Conservation (phyloP, 2,888 invertebrate genomes). For the Laothoe populi region DNA sequence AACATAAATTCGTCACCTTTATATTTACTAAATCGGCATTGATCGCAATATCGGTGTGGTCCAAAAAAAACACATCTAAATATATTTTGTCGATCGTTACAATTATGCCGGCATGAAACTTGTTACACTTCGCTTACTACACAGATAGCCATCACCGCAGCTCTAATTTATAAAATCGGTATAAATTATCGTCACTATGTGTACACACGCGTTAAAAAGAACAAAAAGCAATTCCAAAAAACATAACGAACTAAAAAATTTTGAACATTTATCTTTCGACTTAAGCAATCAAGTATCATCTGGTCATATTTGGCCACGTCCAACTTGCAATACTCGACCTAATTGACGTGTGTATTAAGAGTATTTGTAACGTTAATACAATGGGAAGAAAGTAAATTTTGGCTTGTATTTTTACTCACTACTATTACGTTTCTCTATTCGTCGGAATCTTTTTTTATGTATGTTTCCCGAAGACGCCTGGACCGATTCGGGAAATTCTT, state of each 20-base stretch:
- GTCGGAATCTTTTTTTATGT: too few relatives aligned
- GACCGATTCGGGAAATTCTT: too few relatives aligned
- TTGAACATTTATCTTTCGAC: neutral
- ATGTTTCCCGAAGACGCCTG: too few relatives aligned
- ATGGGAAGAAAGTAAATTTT: too few relatives aligned
- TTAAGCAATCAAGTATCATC: too few relatives aligned
- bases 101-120: constrained; percentile 6
- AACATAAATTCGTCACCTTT: too few relatives aligned
- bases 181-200: neutral
- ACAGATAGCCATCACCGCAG: neutral
- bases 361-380: too few relatives aligned
- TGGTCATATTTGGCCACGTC: too few relatives aligned
- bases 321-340: too few relatives aligned
- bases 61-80: neutral
- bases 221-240: neutral
- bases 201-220: neutral
- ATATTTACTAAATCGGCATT: neutral
- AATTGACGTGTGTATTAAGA: too few relatives aligned
- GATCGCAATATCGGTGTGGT: neutral
- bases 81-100: neutral
- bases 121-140: constrained; percentile 5
- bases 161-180: neutral
- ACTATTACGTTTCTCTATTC: too few relatives aligned
- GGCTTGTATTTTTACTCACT: too few relatives aligned
- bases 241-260: neutral